Evolutionary conservation across 1,140 invertebrate genomes (phyloP), one percentile per base, ranked within the genome.

Genomic region (Drosophila nigromelanica): DNA sequence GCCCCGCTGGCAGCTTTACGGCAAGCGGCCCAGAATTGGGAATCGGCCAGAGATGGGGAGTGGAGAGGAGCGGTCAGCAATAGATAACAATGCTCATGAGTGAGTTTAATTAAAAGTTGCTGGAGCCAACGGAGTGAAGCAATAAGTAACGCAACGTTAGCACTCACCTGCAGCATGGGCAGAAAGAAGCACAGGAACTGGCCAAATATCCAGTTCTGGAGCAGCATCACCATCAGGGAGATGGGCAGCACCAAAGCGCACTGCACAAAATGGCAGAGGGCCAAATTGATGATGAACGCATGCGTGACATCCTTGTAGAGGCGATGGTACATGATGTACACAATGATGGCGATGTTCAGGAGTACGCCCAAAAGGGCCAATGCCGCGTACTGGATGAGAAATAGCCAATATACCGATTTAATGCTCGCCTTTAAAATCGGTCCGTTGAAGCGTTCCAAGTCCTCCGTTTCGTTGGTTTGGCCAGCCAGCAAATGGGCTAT

Each of bases 141-240:
- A 58, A 42, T 42, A 73, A 69, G 42, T 30, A 21, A 24, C 7
- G 15, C 11, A 47, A 35, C 11, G 47, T 45, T 7, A 24, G 39
- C 3, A 92, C 93, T 92, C 83, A 95, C 94, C 93, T 96, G 96
- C 59, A 96, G 80, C 94, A 96, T 96, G 0, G 96, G 95, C 47
- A 96, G 77, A 82, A 95, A 95, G 78, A 94, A 95, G 90, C 96
- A 96, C n/a, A 96, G 82, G 75, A 96, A 95, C 66, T 95, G 94
- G 5, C 95, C 95, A 70, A 96, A 95, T 45, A 96, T 93, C 95
- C 95, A 96, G 87, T 96, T 96, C 75, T 95, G 94, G 37, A 96
- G 92, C 2, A 96, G 92, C 69, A 96, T 92, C 35, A 96, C 95
- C 61, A 94, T 94, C 52, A 96, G 76, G 1, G 95, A 94, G 1